Conservation (phyloP, 2,888 invertebrate species). For the Calameuta filiformis region DNA sequence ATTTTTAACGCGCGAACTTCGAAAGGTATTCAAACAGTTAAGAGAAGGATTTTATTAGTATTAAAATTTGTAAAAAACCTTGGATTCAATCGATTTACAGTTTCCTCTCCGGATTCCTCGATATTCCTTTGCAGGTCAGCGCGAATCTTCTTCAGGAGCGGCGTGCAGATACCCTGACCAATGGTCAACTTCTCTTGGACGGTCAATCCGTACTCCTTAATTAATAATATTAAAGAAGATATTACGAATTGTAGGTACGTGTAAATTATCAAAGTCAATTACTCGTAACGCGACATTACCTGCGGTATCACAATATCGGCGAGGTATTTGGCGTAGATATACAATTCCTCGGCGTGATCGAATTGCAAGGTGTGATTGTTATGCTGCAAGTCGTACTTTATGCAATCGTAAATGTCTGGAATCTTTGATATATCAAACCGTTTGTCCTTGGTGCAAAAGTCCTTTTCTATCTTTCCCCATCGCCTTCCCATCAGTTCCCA, state of each 20-base stretch:
- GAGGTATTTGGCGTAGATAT: slow-evolving; percentile 94
- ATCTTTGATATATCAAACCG: slow-evolving; percentile 98
- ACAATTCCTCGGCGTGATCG: slow-evolving; percentile 91
- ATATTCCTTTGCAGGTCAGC: slow-evolving; percentile 95
- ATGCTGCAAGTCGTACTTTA: slow-evolving; percentile 98
- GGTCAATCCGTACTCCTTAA: slow-evolving; percentile 94
- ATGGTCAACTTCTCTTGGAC: slow-evolving; percentile 96
- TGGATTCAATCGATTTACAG: slow-evolving; percentile 95
- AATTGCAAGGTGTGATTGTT: slow-evolving; percentile 96
- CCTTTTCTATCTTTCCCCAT: slow-evolving; percentile 98
- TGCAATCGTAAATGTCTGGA: slow-evolving; percentile 99
- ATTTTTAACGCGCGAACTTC: not conserved
- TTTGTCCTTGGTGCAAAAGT: slow-evolving; percentile 93
- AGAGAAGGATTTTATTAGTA: not conserved
- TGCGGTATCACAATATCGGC: slow-evolving; percentile 99
- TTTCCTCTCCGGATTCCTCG: slow-evolving; percentile 90
- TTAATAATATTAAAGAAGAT: slow-evolving; percentile 56
- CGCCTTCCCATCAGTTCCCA: slow-evolving; percentile 98
- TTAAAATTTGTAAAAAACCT: slow-evolving; percentile 67
- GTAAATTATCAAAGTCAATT: slow-evolving; percentile 10
- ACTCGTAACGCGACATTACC: slow-evolving; percentile 65
- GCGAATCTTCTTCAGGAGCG: slow-evolving; percentile 92
- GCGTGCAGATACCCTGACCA: slow-evolving; percentile 97
- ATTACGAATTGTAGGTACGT: not conserved
- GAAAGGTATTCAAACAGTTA: not conserved